Percentiles rank a stretch among this genome's conserved stretches.
These are phyloP conservation scores for Chinchilla lanigera DNA, from an alignment of 2,113 vertebrate genomes.

Conservation along the genomic window DNA sequence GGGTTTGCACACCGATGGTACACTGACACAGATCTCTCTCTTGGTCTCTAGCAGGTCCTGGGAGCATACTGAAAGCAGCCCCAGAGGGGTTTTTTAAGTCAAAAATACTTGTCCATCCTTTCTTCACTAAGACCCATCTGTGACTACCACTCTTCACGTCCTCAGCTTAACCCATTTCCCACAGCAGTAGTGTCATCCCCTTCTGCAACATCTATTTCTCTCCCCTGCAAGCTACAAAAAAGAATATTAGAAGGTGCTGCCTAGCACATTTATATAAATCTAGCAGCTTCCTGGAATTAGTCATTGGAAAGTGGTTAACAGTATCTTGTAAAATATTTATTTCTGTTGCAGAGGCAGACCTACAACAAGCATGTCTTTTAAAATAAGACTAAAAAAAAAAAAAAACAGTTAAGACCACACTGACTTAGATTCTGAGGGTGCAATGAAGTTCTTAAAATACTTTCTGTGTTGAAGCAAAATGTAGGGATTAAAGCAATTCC, in stretches of 20 bases:
- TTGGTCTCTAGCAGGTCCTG: background rate
- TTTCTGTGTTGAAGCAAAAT: constrained; percentile 52
- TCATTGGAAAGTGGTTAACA: constrained; percentile 26
- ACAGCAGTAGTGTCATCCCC: background rate
- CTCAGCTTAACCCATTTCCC: constrained; percentile 13
- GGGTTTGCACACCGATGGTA: too few relatives aligned
- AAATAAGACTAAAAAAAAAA: background rate
- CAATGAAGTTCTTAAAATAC: constrained; percentile 65
- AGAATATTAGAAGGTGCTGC: background rate
- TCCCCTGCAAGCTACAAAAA: background rate
- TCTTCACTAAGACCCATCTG: background rate
- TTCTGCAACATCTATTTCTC: background rate
- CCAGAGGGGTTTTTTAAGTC: background rate
- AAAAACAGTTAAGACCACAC: background rate
- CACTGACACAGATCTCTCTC: constrained; percentile 10
- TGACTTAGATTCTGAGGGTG: background rate
- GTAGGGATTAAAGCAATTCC: constrained; percentile 33
- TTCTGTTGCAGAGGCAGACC: accelerated
- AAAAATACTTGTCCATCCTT: constrained; percentile 16
- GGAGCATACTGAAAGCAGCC: background rate
- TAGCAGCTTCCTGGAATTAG: background rate
- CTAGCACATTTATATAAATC: constrained; percentile 21
- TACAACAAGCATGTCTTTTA: background rate
- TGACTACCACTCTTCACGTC: background rate
- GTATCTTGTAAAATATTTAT: constrained; percentile 52